Base-by-base conservation (phyloP, 2,797 vertebrate genomes). In the Micrastur ruficollis region DNA sequence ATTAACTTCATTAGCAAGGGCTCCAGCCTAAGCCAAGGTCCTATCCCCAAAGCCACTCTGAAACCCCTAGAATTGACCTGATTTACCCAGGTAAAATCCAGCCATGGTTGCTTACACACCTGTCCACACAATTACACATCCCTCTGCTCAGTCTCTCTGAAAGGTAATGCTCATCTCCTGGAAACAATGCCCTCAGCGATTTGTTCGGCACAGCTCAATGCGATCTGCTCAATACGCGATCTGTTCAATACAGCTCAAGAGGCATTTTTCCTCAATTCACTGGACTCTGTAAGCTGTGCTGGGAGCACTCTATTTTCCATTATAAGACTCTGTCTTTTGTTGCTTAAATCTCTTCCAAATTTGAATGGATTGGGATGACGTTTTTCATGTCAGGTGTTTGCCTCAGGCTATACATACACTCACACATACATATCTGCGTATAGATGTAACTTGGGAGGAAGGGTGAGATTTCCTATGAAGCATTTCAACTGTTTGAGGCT, bases 211-310 rank as follows among this genome's bases (percentile, higher is more conserved):
- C 4, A 3, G 73, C n/a, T 81, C 65, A 18, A 5, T 12, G 21
- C 2, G 8, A 14, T 7, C 65, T 56, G 59, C n/a, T 82, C 81
- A 34, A 42, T 14, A 53, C 0, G 0, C 0, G 2, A 63, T 11
- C 76, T 22, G 22, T 6, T 76, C 74, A 31, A 1, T 14, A 34
- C 17, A 8, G 38, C 62, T 81, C 70, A 61, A 67, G 72, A 49
- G 19, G 27, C 38, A 52, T 66, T 84, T 84, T 40, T 47, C 29
- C 71, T 87, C 92, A 40, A 21, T 61, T 81, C 73, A 19, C 34
- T 25, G 66, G 67, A 52, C 61, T 62, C 71, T 15, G 4, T 11
- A 20, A 56, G 56, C 67, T 52, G n/a, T 40, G 38, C 78, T 82
- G 36, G 56, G 34, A 94, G 40, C 74, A 42, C 81, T 95, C 50